Conservation (phyloP, 2,113 vertebrate species). For the Quiscalus mexicanus region DNA sequence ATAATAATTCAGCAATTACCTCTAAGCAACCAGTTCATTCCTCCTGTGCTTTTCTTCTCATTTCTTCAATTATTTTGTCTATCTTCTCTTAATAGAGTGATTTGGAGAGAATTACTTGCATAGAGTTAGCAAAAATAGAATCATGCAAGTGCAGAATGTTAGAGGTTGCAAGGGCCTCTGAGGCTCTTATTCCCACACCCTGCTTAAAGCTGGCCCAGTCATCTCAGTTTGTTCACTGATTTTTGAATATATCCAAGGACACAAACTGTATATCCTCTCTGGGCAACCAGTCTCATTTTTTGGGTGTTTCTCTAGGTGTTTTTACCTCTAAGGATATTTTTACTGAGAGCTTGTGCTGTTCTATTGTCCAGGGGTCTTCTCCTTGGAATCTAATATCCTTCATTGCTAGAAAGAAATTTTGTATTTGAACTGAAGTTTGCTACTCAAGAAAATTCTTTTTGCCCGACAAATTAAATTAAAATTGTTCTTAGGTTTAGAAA, state of each 20-base stretch:
- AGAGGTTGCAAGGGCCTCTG: neutral
- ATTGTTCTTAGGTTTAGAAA: neutral
- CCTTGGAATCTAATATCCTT: neutral
- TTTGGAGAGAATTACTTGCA: conserved; percentile 9
- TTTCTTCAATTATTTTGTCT: conserved; percentile 25
- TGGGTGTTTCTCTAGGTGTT: neutral
- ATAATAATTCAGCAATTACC: conserved; percentile 36
- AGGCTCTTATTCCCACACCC: neutral
- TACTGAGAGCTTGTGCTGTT: neutral
- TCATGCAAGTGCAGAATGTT: neutral
- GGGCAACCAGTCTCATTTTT: neutral
- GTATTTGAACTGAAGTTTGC: neutral
- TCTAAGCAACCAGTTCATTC: neutral
- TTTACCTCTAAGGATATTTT: neutral
- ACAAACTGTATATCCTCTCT: neutral
- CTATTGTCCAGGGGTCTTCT: neutral
- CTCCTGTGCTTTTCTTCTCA: neutral
- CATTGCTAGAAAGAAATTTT: neutral
- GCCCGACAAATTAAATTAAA: neutral
- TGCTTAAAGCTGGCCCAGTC: neutral
- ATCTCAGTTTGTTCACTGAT: neutral
- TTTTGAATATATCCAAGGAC: neutral
- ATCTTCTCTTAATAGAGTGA: neutral
- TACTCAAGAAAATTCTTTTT: neutral
- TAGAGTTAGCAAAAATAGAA: neutral